Percentiles rank a stretch among this genome's conserved stretches.
Conservation (phyloP, 1,140 invertebrate species). For the Drosophila nebulosa region DNA sequence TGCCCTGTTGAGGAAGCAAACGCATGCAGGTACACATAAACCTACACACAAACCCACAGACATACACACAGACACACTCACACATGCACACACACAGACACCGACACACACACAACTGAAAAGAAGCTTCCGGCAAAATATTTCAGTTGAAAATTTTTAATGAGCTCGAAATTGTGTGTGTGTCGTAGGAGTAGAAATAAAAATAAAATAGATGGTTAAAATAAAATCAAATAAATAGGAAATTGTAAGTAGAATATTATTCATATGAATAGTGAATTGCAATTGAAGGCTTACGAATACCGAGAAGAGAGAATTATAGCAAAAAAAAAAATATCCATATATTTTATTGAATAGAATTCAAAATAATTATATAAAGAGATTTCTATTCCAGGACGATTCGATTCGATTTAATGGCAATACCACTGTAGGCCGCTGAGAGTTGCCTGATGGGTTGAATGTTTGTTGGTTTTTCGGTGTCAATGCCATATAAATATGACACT, state of each 20-base stretch:
- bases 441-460: background rate
- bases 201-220: slow-evolving; percentile 14
- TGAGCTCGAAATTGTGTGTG: slow-evolving; percentile 61
- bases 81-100: background rate
- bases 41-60: background rate
- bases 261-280: background rate
- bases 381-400: background rate
- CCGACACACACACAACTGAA: slow-evolving; percentile 29
- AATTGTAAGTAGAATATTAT: slow-evolving; percentile 9
- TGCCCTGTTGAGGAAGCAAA: slow-evolving; percentile 22
- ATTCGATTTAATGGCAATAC: background rate
- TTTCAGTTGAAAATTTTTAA: slow-evolving; percentile 79
- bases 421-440: background rate
- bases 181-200: slow-evolving; percentile 14
- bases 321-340: background rate
- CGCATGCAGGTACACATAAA: background rate
- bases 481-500: slow-evolving; percentile 48
- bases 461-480: slow-evolving; percentile 33
- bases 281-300: background rate
- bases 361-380: too few relatives aligned
- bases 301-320: background rate
- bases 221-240: slow-evolving; percentile 11
- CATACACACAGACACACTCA: slow-evolving; percentile 6
- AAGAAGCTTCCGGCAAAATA: slow-evolving; percentile 66
- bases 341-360: too few relatives aligned